Evolutionary conservation across 2,888 invertebrate species (phyloP).

Genomic region (Noctua janthe): DNA sequence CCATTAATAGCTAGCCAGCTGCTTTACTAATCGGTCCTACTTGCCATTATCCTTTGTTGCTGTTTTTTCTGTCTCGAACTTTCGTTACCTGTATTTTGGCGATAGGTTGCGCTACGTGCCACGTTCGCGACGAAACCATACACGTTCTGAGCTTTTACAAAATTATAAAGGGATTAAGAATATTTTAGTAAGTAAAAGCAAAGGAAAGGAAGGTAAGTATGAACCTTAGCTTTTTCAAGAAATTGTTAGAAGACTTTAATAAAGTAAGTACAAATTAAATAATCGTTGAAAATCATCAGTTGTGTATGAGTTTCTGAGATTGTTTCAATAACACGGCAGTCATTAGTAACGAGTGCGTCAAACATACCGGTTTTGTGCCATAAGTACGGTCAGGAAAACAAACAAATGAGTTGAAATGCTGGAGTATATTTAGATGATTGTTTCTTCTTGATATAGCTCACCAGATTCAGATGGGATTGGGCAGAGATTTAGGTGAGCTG

Average conservation of each 20-base stretch:
- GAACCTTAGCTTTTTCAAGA: neutral
- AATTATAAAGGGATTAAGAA: neutral
- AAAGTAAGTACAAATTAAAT: conserved; percentile 10
- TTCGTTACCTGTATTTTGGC: conserved; percentile 40
- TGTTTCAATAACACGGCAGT: conserved; percentile 55
- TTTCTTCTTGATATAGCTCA: conserved; percentile 10
- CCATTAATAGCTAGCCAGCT: neutral
- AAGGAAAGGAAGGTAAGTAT: neutral
- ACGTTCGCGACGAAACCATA: neutral
- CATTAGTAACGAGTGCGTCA: conserved; percentile 56
- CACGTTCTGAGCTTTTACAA: neutral
- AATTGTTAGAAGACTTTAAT: neutral
- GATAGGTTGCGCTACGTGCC: conserved; percentile 57
- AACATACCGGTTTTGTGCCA: conserved; percentile 54
- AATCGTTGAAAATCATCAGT: conserved; percentile 21
- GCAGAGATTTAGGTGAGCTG: neutral
- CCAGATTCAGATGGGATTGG: neutral
- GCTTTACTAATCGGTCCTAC: neutral
- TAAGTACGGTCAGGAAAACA: conserved; percentile 49
- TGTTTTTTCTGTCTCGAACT: neutral
- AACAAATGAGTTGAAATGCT: conserved; percentile 43
- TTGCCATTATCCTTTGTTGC: neutral
- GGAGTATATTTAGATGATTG: conserved; percentile 44
- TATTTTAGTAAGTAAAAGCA: neutral
- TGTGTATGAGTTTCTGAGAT: conserved; percentile 39